These are phyloP conservation scores for Hoplodrina ambigua DNA, from an alignment of 2,888 invertebrate genomes.

Conservation along the genomic window DNA sequence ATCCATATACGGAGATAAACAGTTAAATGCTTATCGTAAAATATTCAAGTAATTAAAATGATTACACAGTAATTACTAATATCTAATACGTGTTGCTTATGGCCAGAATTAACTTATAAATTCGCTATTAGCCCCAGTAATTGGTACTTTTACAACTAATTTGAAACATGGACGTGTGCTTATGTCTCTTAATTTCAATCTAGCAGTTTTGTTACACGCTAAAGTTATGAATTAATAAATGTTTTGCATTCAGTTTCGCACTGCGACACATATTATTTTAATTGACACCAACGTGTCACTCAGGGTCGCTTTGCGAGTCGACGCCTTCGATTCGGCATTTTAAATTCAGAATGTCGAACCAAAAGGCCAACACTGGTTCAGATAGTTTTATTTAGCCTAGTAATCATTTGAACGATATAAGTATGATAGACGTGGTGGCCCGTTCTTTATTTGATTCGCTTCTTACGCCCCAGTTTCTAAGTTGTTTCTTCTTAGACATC, in stretches of 20 bases:
- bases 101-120: conserved; percentile 50
- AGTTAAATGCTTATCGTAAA: conserved; percentile 39
- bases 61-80: conserved; percentile 52
- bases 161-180: conserved; percentile 41
- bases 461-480: too few species aligned
- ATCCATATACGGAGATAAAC: conserved; percentile 46
- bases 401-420: too few species aligned
- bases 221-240: conserved; percentile 33
- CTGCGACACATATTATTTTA: background rate
- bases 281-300: conserved; percentile 5
- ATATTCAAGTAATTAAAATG: conserved; percentile 59
- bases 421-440: too few species aligned
- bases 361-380: background rate
- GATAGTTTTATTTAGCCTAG: conserved; percentile 9
- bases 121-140: conserved; percentile 45
- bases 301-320: too few species aligned
- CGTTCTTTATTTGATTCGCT: too few species aligned
- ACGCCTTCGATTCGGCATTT: too few species aligned
- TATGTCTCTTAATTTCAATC: conserved; percentile 46
- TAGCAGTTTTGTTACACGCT: conserved; percentile 9
- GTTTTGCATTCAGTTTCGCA: conserved; percentile 17
- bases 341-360: too few species aligned
- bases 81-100: conserved; percentile 50
- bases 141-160: conserved; percentile 54
- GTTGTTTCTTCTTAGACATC: too few species aligned